phyloP scores from a whole-genome alignment of 2,888 invertebrate genomes.

The Junonia oenone region DNA sequence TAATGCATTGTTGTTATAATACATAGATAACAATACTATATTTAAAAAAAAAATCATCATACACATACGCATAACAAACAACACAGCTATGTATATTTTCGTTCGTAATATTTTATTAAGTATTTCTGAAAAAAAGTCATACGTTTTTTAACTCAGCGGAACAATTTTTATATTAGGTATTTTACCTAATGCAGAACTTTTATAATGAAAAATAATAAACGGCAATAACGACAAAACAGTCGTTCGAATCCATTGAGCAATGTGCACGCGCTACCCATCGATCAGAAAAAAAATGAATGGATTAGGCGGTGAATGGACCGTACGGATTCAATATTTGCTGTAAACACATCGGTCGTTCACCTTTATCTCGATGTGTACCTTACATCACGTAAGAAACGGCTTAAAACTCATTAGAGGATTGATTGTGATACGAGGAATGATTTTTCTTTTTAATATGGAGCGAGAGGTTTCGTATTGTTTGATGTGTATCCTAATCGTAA shows the following conservation, averaged over 20 bases:
- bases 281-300: conserved; percentile 13
- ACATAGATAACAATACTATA: too few species aligned
- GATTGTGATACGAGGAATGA: not conserved
- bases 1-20: too few species aligned
- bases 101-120: too few species aligned
- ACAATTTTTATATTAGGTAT: too few species aligned
- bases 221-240: not conserved
- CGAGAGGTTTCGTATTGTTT: not conserved
- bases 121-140: too few species aligned
- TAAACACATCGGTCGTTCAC: conserved; percentile 26
- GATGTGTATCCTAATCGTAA: too few species aligned
- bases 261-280: not conserved
- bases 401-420: not conserved
- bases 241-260: not conserved
- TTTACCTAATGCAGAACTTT: too few species aligned
- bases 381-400: not conserved
- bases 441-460: not conserved
- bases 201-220: not conserved
- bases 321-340: conserved; percentile 26
- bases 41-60: too few species aligned
- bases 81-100: too few species aligned
- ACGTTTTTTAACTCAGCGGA: too few species aligned
- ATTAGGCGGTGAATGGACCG: conserved; percentile 23
- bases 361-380: conserved; percentile 11
- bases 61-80: too few species aligned